Conservation (phyloP, 2,888 invertebrate genomes). For the Exephanes ischioxanthus region DNA sequence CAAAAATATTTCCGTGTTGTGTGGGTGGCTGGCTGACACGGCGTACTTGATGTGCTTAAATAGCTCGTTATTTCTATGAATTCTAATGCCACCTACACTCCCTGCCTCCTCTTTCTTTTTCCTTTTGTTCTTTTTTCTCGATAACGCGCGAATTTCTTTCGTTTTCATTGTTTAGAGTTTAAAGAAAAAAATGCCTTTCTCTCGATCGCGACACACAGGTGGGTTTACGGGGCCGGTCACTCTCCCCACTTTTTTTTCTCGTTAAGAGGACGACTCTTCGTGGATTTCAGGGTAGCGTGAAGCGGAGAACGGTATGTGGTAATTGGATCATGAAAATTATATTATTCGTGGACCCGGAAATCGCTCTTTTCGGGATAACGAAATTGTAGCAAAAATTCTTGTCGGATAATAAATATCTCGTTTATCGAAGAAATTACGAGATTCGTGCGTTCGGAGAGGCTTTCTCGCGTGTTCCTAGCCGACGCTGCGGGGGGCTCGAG, state of each 20-base stretch:
- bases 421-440: background rate
- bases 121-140: too few species aligned
- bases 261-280: too few species aligned
- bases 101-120: too few species aligned
- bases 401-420: background rate
- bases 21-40: too few species aligned
- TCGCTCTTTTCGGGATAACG: background rate
- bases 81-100: too few species aligned
- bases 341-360: background rate
- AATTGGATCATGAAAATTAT: background rate
- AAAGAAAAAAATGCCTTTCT: background rate
- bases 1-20: too few species aligned
- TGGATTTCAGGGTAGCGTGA: too few species aligned
- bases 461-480: background rate
- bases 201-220: background rate
- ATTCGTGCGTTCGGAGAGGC: background rate
- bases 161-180: too few species aligned
- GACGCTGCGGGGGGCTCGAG: slow-evolving; percentile 1
- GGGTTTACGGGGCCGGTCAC: slow-evolving; percentile 26
- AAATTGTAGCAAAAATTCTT: background rate
- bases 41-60: too few species aligned
- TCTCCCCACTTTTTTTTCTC: slow-evolving; percentile 5
- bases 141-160: too few species aligned
- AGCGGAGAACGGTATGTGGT: too few species aligned
- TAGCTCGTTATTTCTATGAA: too few species aligned